Evolutionary conservation across 1,140 invertebrate genomes (phyloP).

Genomic region (Drosophila trapezifrons): DNA sequence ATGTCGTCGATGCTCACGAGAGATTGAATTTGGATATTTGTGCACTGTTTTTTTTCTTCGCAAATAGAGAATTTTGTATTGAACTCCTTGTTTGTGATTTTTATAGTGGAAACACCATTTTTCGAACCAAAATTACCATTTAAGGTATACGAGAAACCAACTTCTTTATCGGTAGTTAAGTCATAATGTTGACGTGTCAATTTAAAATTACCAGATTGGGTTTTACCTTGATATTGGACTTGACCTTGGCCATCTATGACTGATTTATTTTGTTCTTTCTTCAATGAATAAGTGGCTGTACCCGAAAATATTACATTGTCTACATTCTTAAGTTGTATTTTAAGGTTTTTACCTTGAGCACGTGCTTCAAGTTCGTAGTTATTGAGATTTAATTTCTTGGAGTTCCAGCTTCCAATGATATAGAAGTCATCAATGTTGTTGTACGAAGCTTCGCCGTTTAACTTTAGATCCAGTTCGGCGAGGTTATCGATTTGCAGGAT

Average conservation of each 20-base stretch:
- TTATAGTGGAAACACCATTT: slow-evolving; percentile 87
- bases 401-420: slow-evolving; percentile 87
- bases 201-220: slow-evolving; percentile 89
- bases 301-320: slow-evolving; percentile 88
- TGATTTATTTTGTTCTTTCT: slow-evolving; percentile 88
- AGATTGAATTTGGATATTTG: slow-evolving; percentile 88
- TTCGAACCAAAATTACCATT: slow-evolving; percentile 85
- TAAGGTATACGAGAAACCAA: slow-evolving; percentile 86
- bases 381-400: slow-evolving; percentile 87
- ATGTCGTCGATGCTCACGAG: slow-evolving; percentile 53
- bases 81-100: slow-evolving; percentile 89
- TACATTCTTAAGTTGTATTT: slow-evolving; percentile 87
- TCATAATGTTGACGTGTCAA: slow-evolving; percentile 87
- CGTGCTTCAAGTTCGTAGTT: slow-evolving; percentile 88
- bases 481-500: slow-evolving; percentile 85
- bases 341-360: slow-evolving; percentile 88
- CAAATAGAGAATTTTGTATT: slow-evolving; percentile 89
- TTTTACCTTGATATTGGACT: slow-evolving; percentile 87
- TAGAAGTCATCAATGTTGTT: slow-evolving; percentile 88
- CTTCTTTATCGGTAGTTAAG: slow-evolving; percentile 86
- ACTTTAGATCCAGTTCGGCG: slow-evolving; percentile 85
- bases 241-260: slow-evolving; percentile 88
- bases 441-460: slow-evolving; percentile 86
- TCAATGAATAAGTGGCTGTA: slow-evolving; percentile 87
- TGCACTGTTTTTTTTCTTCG: slow-evolving; percentile 91